Base-by-base conservation (phyloP, 2,888 invertebrate genomes). In the Epinotia brunnichana region DNA sequence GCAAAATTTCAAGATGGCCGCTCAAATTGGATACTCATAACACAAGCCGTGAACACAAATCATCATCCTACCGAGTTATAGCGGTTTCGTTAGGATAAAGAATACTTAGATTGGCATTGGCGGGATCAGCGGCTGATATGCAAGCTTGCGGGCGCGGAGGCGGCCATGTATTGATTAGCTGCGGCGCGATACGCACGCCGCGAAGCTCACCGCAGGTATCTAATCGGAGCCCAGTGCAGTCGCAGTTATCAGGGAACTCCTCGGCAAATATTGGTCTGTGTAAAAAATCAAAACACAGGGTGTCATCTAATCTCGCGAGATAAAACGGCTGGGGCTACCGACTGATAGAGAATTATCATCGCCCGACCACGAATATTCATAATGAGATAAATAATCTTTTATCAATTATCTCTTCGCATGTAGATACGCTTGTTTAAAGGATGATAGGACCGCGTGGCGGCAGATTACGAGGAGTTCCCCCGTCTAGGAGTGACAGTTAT, bases 361-460 rank as follows among this genome's bases (percentile, higher is more conserved):
- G 87, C 73, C 83, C 87, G 90, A 82, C 90, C 89, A 87, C 91
- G 90, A 91, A 91, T 92, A 92, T 91, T 92, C 92, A 91, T 92
- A 92, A 92, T 91, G 92, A 92, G 92, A 92, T 92, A 92, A 92
- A 92, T 92, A 91, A 91, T 92, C 92, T 92, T 92, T 92, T 92
- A 92, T 92, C 92, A 92, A 92, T 92, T 92, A 92, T 92, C 92
- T 92, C 90, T 84, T 84, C 86, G 88, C 81, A 85, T 82, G 85
- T 86, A 91, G 92, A 92, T 91, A 92, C 86, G 91, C 87, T 88
- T 92, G 91, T 92, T 91, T 92, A 88, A 87, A 91, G 91, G 91
- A 91, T 91, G 92, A 92, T 92, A 92, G 85, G 87, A 82, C 81
- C 82, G 85, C 84, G 85, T 82, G 85, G 81, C 85, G 84, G 84